phyloP scores from a whole-genome alignment of 1,140 invertebrate species.

The Drosophila kanapiae region DNA sequence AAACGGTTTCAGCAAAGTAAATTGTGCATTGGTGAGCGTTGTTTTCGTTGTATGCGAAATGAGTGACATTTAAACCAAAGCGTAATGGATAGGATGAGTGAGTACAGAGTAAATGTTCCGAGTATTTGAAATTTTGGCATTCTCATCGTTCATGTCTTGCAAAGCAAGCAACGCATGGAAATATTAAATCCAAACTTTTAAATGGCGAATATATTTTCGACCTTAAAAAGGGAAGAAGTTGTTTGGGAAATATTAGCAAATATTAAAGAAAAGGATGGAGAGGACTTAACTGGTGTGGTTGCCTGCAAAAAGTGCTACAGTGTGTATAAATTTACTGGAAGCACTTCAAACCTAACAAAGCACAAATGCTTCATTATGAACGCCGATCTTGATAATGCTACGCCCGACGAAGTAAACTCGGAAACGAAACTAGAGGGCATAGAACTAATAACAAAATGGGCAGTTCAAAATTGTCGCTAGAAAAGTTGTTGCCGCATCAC shows the following conservation, averaged over 20 bases:
- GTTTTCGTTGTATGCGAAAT: not conserved
- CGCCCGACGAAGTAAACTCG: slow-evolving; percentile 5
- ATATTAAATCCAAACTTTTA: slow-evolving; percentile 9
- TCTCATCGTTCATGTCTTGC: not conserved
- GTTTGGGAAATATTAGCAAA: slow-evolving; percentile 18
- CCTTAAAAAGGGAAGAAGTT: too few species aligned
- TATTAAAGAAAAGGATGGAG: slow-evolving; percentile 7
- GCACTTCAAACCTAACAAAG: slow-evolving; percentile 18
- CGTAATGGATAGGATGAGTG: slow-evolving; percentile 11
- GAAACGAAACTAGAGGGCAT: slow-evolving; percentile 22
- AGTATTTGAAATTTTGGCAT: slow-evolving; percentile 13
- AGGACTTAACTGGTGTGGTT: slow-evolving; percentile 1
- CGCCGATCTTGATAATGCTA: slow-evolving; percentile 1
- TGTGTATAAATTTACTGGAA: slow-evolving; percentile 12
- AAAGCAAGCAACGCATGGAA: not conserved
- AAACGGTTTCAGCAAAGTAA: too few species aligned
- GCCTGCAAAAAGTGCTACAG: slow-evolving; percentile 10
- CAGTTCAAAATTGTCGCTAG: too few species aligned
- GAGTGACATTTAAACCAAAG: slow-evolving; percentile 9
- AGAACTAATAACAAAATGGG: slow-evolving; percentile 18
- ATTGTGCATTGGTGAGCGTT: not conserved
- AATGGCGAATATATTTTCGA: slow-evolving; percentile 19
- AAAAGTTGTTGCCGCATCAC: too few species aligned
- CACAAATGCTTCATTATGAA: slow-evolving; percentile 31
- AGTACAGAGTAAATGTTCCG: slow-evolving; percentile 1